Percentiles rank a stretch among this genome's conserved stretches.
These are phyloP conservation scores for Dorcus hopei DNA, from an alignment of 2,888 invertebrate species.

Conservation along the genomic window DNA sequence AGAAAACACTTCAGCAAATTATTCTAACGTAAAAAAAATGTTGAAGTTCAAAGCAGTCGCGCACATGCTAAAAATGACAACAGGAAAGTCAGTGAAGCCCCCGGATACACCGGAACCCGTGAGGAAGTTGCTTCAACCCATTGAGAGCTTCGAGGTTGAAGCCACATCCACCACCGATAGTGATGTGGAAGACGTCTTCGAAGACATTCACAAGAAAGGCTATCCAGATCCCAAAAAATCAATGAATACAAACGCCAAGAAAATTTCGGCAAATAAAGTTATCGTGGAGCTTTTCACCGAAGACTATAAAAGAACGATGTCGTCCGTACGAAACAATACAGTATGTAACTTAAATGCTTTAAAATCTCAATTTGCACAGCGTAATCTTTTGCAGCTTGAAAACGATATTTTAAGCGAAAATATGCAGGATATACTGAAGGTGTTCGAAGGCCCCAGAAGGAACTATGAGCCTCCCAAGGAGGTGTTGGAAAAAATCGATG, in stretches of 20 bases:
- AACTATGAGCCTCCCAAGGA: constrained; percentile 11
- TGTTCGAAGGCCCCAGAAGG: constrained; percentile 10
- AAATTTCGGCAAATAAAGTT: constrained; percentile 34
- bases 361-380: not conserved
- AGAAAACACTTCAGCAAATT: too few species aligned
- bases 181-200: constrained; percentile 35
- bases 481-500: constrained; percentile 9
- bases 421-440: constrained; percentile 15
- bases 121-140: constrained; percentile 27
- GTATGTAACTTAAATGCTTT: not conserved
- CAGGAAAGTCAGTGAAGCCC: not conserved
- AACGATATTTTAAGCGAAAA: constrained; percentile 20
- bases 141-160: constrained; percentile 26
- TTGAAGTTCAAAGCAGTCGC: too few species aligned
- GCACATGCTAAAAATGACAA: constrained; percentile 1
- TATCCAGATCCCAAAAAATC: constrained; percentile 18
- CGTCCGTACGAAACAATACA: constrained; percentile 26
- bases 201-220: constrained; percentile 32
- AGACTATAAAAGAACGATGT: constrained; percentile 35
- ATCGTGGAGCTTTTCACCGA: constrained; percentile 36
- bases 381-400: constrained; percentile 15
- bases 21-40: too few species aligned
- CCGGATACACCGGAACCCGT: constrained; percentile 24
- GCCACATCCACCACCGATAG: constrained; percentile 27
- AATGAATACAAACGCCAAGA: constrained; percentile 27